phyloP scores from a whole-genome alignment of 1,140 invertebrate genomes.

The Neodiprion virginianus region DNA sequence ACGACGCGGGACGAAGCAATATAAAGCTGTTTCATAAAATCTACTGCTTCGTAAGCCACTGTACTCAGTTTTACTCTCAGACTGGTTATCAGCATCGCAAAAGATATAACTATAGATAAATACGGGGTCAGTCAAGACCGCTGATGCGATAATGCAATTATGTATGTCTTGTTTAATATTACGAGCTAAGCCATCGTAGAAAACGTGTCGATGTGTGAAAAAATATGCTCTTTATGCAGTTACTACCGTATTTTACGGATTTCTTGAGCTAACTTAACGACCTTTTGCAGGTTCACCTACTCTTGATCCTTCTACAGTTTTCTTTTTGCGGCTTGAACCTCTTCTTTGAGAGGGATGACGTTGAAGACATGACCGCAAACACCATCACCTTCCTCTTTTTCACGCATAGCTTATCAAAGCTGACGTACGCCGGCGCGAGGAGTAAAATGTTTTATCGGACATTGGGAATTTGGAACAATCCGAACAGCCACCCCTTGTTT shows the following conservation, averaged over 20 bases:
- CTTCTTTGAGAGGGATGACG: constrained; percentile 74
- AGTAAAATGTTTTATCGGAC: constrained; percentile 80
- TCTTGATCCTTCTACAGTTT: constrained; percentile 72
- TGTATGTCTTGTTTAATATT: too few relatives aligned
- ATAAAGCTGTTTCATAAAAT: constrained; percentile 54
- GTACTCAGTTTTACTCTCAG: constrained; percentile 24
- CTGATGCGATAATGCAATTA: too few relatives aligned
- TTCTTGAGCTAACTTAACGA: constrained; percentile 10
- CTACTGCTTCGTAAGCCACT: constrained; percentile 52
- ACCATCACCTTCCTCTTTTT: constrained; percentile 84
- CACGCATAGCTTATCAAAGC: constrained; percentile 77
- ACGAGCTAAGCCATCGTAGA: too few relatives aligned
- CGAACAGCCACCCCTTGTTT: constrained; percentile 82
- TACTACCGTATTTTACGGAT: not conserved
- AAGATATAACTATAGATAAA: not conserved
- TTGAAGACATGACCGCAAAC: constrained; percentile 80
- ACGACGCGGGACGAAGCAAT: constrained; percentile 47
- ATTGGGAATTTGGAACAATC: constrained; percentile 79
- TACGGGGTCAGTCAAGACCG: not conserved
- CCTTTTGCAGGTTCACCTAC: constrained; percentile 61
- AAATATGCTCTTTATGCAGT: constrained; percentile 14
- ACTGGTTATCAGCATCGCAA: not conserved
- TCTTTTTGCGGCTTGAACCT: constrained; percentile 71
- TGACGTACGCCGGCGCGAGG: constrained; percentile 74
- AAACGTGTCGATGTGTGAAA: not conserved